Percentiles rank a stretch among this genome's conserved stretches.
Conservation (phyloP, 2,888 invertebrate genomes). For the Euspilapteryx auroguttella region DNA sequence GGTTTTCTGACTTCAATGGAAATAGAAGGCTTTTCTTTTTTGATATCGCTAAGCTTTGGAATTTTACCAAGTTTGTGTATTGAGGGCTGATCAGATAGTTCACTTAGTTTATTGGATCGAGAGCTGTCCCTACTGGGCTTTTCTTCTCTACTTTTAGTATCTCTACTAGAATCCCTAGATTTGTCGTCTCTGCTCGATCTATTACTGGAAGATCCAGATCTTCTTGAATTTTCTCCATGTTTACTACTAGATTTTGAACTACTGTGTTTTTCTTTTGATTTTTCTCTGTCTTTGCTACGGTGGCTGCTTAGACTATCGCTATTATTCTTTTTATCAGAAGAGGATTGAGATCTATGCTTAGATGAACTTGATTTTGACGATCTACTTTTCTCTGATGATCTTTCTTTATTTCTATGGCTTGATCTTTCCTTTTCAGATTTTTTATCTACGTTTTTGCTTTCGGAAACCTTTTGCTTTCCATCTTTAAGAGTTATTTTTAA, state of each 20-base stretch:
- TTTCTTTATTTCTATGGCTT: conserved; percentile 44
- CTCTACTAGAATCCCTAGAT: conserved; percentile 21
- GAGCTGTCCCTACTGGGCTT: conserved; percentile 10
- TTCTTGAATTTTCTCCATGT: conserved; percentile 18
- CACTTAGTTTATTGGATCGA: no score
- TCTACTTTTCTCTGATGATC: conserved; percentile 50
- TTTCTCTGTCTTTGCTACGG: conserved; percentile 28
- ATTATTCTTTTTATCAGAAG: conserved; percentile 21
- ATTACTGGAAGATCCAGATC: conserved; percentile 18
- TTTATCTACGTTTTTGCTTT: conserved; percentile 32
- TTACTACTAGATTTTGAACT: conserved; percentile 35
- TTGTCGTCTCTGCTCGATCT: conserved; percentile 25
- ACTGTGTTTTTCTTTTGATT: conserved; percentile 20
- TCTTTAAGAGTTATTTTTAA: conserved; percentile 71
- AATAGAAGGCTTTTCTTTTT: conserved; percentile 74
- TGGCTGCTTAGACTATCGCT: conserved; percentile 33
- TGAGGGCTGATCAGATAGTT: conserved; percentile 67
- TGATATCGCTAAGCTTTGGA: conserved; percentile 67
- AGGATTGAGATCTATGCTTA: conserved; percentile 41
- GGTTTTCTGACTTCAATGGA: conserved; percentile 79
- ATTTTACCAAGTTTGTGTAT: conserved; percentile 78
- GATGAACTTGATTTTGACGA: conserved; percentile 21
- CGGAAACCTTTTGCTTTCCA: conserved; percentile 70
- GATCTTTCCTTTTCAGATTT: conserved; percentile 23
- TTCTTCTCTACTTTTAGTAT: conserved; percentile 8